Base-by-base conservation (phyloP, 2,113 vertebrate genomes). In the Hucho hucho region DNA sequence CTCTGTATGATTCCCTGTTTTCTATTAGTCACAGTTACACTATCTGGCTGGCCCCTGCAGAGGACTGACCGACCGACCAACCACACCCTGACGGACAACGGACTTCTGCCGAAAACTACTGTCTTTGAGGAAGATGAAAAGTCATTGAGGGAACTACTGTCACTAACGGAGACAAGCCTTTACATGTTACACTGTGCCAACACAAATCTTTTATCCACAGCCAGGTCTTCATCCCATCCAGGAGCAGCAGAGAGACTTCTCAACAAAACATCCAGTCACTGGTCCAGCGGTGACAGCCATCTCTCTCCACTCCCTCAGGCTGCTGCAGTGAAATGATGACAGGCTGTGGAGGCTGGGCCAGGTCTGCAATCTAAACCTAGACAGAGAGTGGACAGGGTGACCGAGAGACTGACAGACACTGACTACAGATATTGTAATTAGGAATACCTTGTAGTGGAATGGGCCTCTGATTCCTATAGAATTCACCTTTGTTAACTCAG, bases 1-100 rank as follows among this genome's bases (percentile, higher is more conserved):
- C 20, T 1, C 47, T 43, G 37, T 3, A 56, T 16, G 18, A 20
- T 56, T 72, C 28, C 13, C 18, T 32, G 70, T 61, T 46, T 69
- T n/a, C 43, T 69, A 26, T 86, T 85, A 84, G 85, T 69, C 81
- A 46, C 64, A 64, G 83, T 73, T 75, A 75, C 7, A 11, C 37
- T 43, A 64, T 73, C 20, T 63, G 58, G 43, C 13, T 3, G 20
- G 25, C 49, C 28, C 25, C 18, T 56, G 70, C 73, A 24, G 6
- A 73, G 58, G 11, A 46, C 47, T 11, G 6, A 32, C 56, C 37
- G 37, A 43, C 37, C 37, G 2, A 43, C 37, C 37, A 4, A 29
- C 72, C 77, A 64, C 79, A 70, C 83, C 81, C 84, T 56, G 14
- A 56, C 53, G 6, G 53, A 56, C 37, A 43, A 9, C 37, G 2